Conservation (phyloP, 2,888 invertebrate genomes). For the Hirtodrosophila alboralis region DNA sequence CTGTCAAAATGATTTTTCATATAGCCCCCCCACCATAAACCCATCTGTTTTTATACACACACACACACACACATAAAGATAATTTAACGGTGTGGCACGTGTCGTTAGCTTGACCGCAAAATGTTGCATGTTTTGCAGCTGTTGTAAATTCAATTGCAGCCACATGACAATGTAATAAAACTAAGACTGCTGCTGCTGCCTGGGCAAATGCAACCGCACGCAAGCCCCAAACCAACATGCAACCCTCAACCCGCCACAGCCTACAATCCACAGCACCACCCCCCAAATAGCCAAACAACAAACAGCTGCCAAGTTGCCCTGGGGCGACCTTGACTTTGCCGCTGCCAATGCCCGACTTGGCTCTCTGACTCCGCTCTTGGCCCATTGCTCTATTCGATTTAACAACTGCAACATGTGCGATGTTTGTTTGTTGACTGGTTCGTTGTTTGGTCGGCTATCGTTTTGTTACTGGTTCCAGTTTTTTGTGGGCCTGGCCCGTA, state of each 20-base stretch:
- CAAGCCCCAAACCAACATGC: constrained; percentile 16
- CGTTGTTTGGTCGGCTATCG: constrained; percentile 9
- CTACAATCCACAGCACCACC: background rate
- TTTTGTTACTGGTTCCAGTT: constrained; percentile 23
- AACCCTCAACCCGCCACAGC: constrained; percentile 2
- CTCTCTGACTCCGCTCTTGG: constrained; percentile 22
- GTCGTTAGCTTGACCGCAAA: constrained; percentile 63
- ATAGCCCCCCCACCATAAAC: too few species aligned
- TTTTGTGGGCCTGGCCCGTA: constrained; percentile 23
- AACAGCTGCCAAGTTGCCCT: constrained; percentile 61
- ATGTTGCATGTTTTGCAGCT: constrained; percentile 67
- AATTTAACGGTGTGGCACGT: constrained; percentile 49
- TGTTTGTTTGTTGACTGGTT: constrained; percentile 30
- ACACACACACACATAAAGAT: constrained; percentile 2
- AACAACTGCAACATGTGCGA: constrained; percentile 36
- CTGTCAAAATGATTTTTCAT: constrained; percentile 24
- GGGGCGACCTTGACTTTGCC: constrained; percentile 68
- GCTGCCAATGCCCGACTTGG: constrained; percentile 41
- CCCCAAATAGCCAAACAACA: constrained; percentile 13
- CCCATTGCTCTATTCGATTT: constrained; percentile 42
- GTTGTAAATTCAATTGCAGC: constrained; percentile 64
- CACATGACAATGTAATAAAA: constrained; percentile 75
- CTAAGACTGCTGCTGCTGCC: constrained; percentile 32
- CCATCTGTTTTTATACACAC: too few species aligned
- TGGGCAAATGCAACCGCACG: constrained; percentile 57